Evolutionary conservation across 2,113 vertebrate species (phyloP).

Genomic region (Irena cyanogastra): DNA sequence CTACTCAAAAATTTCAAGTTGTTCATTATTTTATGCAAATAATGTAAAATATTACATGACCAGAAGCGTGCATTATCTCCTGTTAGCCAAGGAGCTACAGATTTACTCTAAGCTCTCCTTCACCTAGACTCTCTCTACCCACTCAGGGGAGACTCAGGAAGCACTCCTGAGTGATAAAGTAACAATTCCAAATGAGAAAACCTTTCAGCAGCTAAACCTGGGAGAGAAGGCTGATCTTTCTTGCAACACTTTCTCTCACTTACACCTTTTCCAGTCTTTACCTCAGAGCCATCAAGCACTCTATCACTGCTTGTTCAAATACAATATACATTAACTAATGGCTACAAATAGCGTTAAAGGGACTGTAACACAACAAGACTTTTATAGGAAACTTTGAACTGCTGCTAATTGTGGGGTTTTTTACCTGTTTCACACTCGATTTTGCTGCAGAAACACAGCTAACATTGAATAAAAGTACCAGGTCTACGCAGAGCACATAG

Average conservation of each 20-base stretch:
- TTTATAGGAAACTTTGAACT: not conserved
- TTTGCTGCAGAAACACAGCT: not conserved
- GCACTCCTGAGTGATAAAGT: not conserved
- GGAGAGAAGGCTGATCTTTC: not conserved
- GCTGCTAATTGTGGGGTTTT: not conserved
- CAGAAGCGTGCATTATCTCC: fast-evolving
- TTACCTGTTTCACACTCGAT: not conserved
- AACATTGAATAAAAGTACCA: not conserved
- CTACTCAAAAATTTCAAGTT: not conserved
- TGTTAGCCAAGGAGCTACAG: not conserved
- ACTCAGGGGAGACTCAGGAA: not conserved
- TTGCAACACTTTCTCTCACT: not conserved
- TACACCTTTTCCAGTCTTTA: not conserved
- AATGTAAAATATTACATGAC: not conserved
- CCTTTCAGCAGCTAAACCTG: not conserved
- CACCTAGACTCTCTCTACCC: not conserved
- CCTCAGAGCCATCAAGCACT: not conserved
- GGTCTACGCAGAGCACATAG: not conserved
- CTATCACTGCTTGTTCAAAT: not conserved
- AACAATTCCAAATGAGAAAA: not conserved
- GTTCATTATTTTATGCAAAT: not conserved
- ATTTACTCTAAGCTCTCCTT: not conserved
- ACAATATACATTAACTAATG: not conserved
- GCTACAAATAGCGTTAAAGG: not conserved
- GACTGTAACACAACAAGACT: not conserved